These are phyloP conservation scores for Ardeotis arabs DNA, from an alignment of 2,113 vertebrate genomes.

Conservation along the genomic window DNA sequence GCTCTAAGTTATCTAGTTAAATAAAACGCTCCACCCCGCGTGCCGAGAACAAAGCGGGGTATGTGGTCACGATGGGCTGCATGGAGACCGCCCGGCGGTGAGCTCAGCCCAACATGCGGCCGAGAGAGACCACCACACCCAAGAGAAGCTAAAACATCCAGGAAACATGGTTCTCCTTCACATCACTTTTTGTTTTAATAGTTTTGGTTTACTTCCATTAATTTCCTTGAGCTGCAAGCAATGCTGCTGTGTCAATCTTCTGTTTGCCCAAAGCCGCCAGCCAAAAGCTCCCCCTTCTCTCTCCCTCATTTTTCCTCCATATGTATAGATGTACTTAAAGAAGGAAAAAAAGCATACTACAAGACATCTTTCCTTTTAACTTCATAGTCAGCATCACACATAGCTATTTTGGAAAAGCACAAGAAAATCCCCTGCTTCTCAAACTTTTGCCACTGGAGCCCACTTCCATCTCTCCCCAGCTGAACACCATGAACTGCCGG, in stretches of 20 bases:
- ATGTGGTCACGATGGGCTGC: rapidly evolving
- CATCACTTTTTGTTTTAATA: neutral
- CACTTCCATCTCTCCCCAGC: neutral
- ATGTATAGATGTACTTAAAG: neutral
- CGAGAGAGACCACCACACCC: slow-evolving; percentile 56
- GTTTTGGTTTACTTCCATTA: neutral
- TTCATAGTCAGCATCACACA: neutral
- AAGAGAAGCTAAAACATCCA: slow-evolving; percentile 18
- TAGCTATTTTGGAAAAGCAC: neutral
- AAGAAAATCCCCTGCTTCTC: neutral
- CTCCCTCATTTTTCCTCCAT: neutral
- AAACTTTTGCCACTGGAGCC: neutral
- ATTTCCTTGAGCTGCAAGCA: neutral
- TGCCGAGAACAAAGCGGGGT: neutral
- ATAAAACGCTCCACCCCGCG: neutral
- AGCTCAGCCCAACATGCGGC: neutral
- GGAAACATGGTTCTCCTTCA: slow-evolving; percentile 18
- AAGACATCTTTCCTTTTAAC: neutral
- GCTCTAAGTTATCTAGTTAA: neutral
- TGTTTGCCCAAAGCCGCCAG: neutral
- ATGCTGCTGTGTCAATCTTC: neutral
- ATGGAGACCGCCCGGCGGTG: rapidly evolving
- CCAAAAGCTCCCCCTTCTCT: neutral
- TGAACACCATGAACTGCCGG: neutral
- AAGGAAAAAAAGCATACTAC: neutral